These are phyloP conservation scores for Ceratotherium simum DNA, from an alignment of 2,113 vertebrate genomes.

Conservation along the genomic window DNA sequence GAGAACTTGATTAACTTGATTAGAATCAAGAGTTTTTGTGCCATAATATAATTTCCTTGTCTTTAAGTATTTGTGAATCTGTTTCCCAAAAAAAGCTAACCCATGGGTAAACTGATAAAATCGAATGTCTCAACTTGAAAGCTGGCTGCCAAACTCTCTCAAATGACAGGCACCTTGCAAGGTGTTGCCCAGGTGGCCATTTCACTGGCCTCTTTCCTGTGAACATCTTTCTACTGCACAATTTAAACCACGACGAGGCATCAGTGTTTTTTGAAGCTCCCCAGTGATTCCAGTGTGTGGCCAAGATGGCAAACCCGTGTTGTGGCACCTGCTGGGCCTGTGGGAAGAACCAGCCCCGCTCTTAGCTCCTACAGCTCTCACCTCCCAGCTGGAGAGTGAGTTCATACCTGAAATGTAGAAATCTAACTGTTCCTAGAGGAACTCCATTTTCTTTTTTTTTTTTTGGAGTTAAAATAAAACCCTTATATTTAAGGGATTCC, in stretches of 20 bases:
- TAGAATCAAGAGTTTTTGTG: neutral
- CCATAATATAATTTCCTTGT: neutral
- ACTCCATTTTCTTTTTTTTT: neutral
- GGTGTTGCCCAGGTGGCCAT: too few relatives aligned
- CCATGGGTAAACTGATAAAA: neutral
- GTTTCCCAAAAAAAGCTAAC: neutral
- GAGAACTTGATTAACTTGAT: neutral
- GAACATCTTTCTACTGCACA: neutral
- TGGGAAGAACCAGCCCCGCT: neutral
- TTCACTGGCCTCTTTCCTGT: neutral
- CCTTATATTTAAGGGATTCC: neutral
- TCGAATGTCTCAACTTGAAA: neutral
- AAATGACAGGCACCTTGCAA: neutral
- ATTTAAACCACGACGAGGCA: neutral
- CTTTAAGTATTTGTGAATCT: neutral
- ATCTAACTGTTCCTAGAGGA: neutral
- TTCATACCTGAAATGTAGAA: neutral
- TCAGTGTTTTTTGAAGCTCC: neutral
- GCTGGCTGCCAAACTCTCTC: neutral
- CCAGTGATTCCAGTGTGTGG: neutral
- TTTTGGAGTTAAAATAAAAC: neutral
- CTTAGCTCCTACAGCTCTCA: neutral
- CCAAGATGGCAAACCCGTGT: neutral
- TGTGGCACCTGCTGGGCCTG: neutral
- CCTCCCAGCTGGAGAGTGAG: neutral